Conservation (phyloP, 2,113 vertebrate species). For the Perca schrenkii region DNA sequence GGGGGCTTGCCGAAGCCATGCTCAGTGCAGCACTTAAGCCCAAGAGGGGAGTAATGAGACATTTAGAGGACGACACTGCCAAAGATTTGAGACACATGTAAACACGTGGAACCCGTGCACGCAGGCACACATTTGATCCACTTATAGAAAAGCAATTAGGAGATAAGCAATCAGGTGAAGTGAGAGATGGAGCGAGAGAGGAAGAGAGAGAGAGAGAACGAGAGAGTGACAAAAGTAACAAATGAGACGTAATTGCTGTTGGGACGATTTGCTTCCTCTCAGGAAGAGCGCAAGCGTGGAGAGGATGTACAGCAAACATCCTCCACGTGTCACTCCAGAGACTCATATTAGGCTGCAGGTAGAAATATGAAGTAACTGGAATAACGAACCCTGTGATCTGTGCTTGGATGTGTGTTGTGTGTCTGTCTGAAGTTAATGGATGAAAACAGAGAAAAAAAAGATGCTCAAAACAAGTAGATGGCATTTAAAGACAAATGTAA, state of each 20-base stretch:
- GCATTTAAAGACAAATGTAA: slow-evolving; percentile 38
- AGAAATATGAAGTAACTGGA: slow-evolving; percentile 32
- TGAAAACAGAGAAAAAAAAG: slow-evolving; percentile 8
- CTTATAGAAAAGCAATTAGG: slow-evolving; percentile 73
- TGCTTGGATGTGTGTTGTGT: slow-evolving; percentile 3
- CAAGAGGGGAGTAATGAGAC: slow-evolving; percentile 54
- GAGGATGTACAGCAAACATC: slow-evolving; percentile 34
- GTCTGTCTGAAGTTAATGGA: slow-evolving; percentile 25
- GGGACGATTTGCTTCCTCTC: slow-evolving; percentile 50
- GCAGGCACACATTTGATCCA: slow-evolving; percentile 42
- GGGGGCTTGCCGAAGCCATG: slow-evolving; percentile 20
- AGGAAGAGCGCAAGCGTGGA: slow-evolving; percentile 9
- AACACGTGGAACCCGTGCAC: not conserved
- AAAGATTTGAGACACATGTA: slow-evolving; percentile 43
- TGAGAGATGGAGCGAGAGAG: slow-evolving; percentile 26
- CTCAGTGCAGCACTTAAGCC: slow-evolving; percentile 47
- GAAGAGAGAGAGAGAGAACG: not conserved
- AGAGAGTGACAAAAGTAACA: slow-evolving; percentile 35
- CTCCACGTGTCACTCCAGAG: slow-evolving; percentile 35
- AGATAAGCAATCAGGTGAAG: slow-evolving; percentile 71
- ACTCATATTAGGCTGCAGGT: slow-evolving; percentile 26
- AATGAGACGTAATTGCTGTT: slow-evolving; percentile 49
- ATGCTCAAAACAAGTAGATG: slow-evolving; percentile 13
- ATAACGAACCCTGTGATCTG: slow-evolving; percentile 27
- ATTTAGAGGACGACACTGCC: slow-evolving; percentile 62